Evolutionary conservation across 1,140 invertebrate genomes (phyloP), one percentile per base, ranked within the genome.

Genomic region (Calliopsis andreniformis): DNA sequence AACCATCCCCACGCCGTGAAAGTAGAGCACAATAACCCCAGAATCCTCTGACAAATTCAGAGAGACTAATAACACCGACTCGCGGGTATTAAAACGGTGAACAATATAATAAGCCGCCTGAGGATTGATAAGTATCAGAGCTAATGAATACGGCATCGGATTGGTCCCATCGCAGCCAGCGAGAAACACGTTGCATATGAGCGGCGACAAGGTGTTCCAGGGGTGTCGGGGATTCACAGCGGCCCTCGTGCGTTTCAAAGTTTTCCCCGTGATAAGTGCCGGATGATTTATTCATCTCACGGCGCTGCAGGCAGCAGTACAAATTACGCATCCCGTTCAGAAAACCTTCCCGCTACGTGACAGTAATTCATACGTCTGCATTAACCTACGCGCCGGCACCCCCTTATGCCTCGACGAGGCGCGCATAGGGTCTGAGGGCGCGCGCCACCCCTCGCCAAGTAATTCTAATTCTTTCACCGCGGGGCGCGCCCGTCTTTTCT

Each of bases 281-380:
- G 71, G 78, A 84, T 83, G 82, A 84, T 84, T 84, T 84, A 84
- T 84, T 84, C 82, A 80, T 72, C 82, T 84, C 82, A 84, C 82
- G 82, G 62, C 62, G 67, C 53, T 66, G 66, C 77, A 76, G 80
- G 70, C 70, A 84, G 71, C 81, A 63, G 82, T 84, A 84, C 81
- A 84, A 84, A 84, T 84, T 84, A 84, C 82, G 82, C 82, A 84
- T 66, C 81, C 69, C 81, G 82, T 80, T 72, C 81, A 83, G 82
- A 84, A 84, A 84, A 84, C 82, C 82, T 84, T 84, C 47, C 49
- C 39, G 72, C 32, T 79, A 84, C 82, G 82, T 84, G 81, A 84
- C 82, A 83, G 81, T 84, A 84, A 84, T 84, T 84, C 78, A 83
- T 84, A 84, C 77, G 76, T 80, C 78, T 77, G 78, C 75, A 84